Evolutionary conservation across 2,113 vertebrate genomes (phyloP), one percentile per base, ranked within the genome.

Genomic region (Dascyllus trimaculatus): DNA sequence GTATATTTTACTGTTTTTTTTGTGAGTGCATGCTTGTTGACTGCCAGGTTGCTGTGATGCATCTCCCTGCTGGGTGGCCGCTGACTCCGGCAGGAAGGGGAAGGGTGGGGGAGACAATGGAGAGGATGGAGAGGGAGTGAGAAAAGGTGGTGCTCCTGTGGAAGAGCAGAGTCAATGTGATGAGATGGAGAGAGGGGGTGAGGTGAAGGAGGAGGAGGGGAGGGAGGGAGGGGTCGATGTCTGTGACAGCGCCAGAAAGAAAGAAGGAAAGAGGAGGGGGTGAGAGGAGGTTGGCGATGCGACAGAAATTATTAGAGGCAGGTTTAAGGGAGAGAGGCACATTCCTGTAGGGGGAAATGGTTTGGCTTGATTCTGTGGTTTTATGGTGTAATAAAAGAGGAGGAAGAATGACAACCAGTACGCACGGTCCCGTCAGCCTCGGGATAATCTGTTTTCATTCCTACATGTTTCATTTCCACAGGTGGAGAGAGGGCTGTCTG

Each of bases 51-150:
- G 76, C 75, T 86, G 85, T 81, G 79, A 90, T 92, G 74, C 84
- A 84, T 88, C 63, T 75, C 61, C 58, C 63, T 85, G 81, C 66
- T 86, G 81, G 89, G 87, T 91, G 88, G 88, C 79, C 84, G 43
- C 71, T 72, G 84, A 62, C 75, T 85, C 45, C 24, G 72, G 26
- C 53, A 25, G 35, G 56, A 10, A 78, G 70, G 35, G 75, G 76
- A 81, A 83, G 83, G 90, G 71, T 76, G 66, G 66, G 83, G 83
- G 76, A 81, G 81, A 82, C 86, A 75, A 84, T 84, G 56, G 84
- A 65, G 68, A 81, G 79, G 71, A 64, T 66, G 69, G 32, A n/a
- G 59, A 0, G 66, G 35, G 46, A 38, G 73, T 2, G 59, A 70
- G 49, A 63, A n/a, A 81, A 35, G 32, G 32, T 35, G 75, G 68